These are phyloP conservation scores for Electrophaes corylata DNA, from an alignment of 2,888 invertebrate genomes.

Conservation along the genomic window DNA sequence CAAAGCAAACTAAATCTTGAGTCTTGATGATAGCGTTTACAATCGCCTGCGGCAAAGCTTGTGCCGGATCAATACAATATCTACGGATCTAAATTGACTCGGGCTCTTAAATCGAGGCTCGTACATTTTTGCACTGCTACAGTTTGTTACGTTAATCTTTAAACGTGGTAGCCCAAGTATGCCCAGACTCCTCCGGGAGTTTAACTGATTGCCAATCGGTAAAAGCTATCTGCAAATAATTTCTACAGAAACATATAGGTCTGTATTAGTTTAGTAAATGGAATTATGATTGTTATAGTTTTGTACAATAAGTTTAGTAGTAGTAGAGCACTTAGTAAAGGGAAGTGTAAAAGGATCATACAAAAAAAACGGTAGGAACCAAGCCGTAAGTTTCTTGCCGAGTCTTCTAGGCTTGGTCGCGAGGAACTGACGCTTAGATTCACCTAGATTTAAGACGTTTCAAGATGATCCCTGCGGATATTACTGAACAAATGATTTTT, in stretches of 20 bases:
- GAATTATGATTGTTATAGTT: conserved; percentile 15
- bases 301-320: conserved; percentile 21
- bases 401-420: too few relatives aligned
- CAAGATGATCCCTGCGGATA: too few relatives aligned
- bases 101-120: conserved; percentile 49
- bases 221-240: conserved; percentile 32
- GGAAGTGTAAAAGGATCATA: too few relatives aligned
- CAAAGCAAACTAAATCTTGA: conserved; percentile 19
- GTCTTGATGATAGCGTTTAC: conserved; percentile 12
- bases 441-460: too few relatives aligned
- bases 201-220: conserved; percentile 43
- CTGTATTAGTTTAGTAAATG: conserved; percentile 16
- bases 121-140: conserved; percentile 46
- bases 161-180: conserved; percentile 36
- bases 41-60: conserved; percentile 17
- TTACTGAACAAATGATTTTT: too few relatives aligned
- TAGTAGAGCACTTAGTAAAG: too few relatives aligned
- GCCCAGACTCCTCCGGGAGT: conserved; percentile 43
- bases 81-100: conserved; percentile 55
- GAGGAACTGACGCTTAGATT: too few relatives aligned
- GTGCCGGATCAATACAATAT: conserved; percentile 40
- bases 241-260: conserved; percentile 19
- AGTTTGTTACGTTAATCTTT: conserved; percentile 51
- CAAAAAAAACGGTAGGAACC: too few relatives aligned
- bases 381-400: too few relatives aligned